Evolutionary conservation across 2,113 vertebrate species (phyloP).

Genomic region (Saguinus midas): DNA sequence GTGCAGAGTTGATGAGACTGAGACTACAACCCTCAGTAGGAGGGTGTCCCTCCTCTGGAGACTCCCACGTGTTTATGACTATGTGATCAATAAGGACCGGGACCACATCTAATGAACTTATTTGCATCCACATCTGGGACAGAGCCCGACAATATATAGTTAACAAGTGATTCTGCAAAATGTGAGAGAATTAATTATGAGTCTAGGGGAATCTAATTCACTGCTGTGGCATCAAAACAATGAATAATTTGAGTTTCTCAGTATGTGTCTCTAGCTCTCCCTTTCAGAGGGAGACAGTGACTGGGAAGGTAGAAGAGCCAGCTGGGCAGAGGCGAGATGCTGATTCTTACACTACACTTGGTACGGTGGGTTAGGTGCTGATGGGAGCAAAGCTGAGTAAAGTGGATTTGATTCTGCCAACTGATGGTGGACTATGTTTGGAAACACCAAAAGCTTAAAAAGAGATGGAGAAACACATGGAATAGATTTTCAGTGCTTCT

Average conservation of each 20-base stretch:
- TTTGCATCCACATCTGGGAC: neutral
- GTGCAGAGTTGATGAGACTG: neutral
- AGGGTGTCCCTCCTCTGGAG: neutral
- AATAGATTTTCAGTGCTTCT: neutral
- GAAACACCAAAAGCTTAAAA: neutral
- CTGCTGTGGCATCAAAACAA: neutral
- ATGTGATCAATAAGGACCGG: neutral
- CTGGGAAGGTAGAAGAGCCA: neutral
- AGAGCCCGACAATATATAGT: neutral
- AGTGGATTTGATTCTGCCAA: neutral
- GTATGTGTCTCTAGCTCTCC: neutral
- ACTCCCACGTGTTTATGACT: neutral
- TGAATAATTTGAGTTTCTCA: neutral
- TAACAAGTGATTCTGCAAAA: neutral
- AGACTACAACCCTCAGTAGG: neutral
- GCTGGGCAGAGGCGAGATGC: fast-evolving
- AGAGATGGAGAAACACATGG: neutral
- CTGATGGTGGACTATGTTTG: neutral
- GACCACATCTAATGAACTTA: neutral
- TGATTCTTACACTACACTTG: neutral
- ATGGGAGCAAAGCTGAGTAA: neutral
- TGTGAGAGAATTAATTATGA: neutral
- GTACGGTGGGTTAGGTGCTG: neutral
- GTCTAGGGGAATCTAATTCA: neutral
- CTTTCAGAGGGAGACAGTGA: neutral